Conservation (phyloP, 2,797 vertebrate genomes). For the Pampus argenteus region DNA sequence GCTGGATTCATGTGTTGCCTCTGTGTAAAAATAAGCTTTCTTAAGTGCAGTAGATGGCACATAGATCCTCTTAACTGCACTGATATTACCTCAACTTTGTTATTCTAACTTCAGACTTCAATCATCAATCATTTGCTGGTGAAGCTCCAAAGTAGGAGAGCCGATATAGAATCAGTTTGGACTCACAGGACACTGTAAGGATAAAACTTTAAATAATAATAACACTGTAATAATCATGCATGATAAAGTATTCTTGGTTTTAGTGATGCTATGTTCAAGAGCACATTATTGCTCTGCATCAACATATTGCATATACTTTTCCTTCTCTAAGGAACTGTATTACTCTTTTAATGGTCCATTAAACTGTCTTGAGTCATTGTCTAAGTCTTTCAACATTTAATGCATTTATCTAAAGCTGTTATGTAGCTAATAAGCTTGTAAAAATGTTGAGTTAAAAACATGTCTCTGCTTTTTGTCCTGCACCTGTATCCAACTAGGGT, state of each 20-base stretch:
- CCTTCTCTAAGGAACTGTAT: not conserved
- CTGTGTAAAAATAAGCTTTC: slow-evolving; percentile 26
- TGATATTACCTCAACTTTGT: slow-evolving; percentile 27
- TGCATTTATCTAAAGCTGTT: not conserved
- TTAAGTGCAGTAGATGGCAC: slow-evolving; percentile 5
- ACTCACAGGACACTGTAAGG: not conserved
- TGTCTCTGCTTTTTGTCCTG: too few relatives aligned
- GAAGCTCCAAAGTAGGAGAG: slow-evolving; percentile 12
- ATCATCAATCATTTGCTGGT: slow-evolving; percentile 35
- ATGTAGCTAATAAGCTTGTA: not conserved
- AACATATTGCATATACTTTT: not conserved
- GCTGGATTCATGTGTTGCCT: slow-evolving; percentile 30
- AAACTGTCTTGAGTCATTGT: not conserved
- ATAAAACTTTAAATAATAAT: not conserved
- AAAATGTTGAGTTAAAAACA: too few relatives aligned
- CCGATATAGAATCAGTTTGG: slow-evolving; percentile 2
- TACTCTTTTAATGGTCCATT: not conserved
- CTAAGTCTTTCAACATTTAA: not conserved
- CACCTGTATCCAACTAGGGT: not conserved
- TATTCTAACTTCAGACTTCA: slow-evolving; percentile 14
- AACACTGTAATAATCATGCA: not conserved
- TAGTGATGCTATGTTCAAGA: not conserved
- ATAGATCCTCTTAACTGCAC: slow-evolving; percentile 25
- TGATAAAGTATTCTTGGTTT: not conserved
- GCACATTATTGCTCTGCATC: not conserved